phyloP scores from a whole-genome alignment of 2,113 vertebrate genomes.

The Corythornis madagascariensis region DNA sequence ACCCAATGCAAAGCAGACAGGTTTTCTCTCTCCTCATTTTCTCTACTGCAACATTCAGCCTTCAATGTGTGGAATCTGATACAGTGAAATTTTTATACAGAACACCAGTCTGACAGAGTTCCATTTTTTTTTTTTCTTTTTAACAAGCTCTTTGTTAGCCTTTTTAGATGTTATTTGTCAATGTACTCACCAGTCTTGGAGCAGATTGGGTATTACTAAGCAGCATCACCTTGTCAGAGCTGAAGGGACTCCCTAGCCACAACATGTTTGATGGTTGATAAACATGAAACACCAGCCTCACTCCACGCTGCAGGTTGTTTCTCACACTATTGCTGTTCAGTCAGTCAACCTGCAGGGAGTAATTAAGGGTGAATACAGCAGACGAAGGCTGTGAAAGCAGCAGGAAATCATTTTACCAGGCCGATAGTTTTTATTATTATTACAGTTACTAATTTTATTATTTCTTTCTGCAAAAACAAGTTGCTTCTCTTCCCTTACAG shows the following conservation, averaged over 20 bases:
- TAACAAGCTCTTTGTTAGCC: background rate
- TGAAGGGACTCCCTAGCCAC: background rate
- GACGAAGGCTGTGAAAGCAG: background rate
- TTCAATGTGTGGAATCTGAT: background rate
- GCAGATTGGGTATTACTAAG: background rate
- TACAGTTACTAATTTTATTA: background rate
- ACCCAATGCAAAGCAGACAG: background rate
- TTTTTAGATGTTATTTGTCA: background rate
- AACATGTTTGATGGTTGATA: background rate
- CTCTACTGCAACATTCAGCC: background rate
- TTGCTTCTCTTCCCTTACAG: background rate
- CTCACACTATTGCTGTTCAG: background rate
- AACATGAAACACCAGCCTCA: background rate
- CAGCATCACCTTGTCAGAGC: background rate
- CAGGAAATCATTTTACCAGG: background rate
- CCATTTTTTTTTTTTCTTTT: background rate
- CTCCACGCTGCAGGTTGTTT: background rate
- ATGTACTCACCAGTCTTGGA: background rate
- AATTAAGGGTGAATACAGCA: background rate
- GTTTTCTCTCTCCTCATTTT: background rate
- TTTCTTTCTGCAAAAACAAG: background rate
- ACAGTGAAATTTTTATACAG: background rate
- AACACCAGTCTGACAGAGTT: background rate
- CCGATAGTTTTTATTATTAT: background rate
- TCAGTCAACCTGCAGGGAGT: background rate